A percentile compares a stretch with the other conserved stretches of the same genome.
phyloP scores from a whole-genome alignment of 2,797 vertebrate species.

The Poeciliopsis paucimaculata region DNA sequence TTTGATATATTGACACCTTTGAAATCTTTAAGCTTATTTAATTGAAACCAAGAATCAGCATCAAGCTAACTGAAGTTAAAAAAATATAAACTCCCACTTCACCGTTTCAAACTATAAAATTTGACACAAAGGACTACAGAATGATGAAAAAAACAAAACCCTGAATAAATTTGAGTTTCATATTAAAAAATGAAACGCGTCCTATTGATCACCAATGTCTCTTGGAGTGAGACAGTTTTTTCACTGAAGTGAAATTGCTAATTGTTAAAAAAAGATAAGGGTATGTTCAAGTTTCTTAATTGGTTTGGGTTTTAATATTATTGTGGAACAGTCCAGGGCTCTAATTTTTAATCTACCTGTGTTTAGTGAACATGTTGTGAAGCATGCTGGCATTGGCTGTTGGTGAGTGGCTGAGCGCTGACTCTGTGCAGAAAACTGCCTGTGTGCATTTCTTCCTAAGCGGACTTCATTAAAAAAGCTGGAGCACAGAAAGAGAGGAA shows the following conservation, averaged over 20 bases:
- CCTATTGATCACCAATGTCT: not conserved
- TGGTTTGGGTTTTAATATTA: not conserved
- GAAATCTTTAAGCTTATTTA: not conserved
- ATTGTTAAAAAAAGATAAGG: not conserved
- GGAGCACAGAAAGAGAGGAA: slow-evolving; percentile 20
- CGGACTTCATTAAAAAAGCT: slow-evolving; percentile 33
- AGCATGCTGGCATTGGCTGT: slow-evolving; percentile 92
- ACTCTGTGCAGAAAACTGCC: slow-evolving; percentile 71
- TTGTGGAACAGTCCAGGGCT: not conserved
- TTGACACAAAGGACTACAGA: not conserved
- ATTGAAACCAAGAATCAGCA: not conserved
- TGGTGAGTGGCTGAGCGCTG: slow-evolving; percentile 90
- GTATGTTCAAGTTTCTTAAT: not conserved
- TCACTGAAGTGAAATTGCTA: not conserved
- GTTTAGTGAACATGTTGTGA: slow-evolving; percentile 64
- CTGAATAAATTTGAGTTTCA: not conserved
- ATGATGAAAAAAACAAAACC: not conserved
- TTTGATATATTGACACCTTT: not conserved
- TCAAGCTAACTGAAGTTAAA: not conserved
- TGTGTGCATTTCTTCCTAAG: slow-evolving; percentile 50
- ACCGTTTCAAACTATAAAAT: not conserved
- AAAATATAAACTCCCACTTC: not conserved
- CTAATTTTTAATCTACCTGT: slow-evolving; percentile 2
- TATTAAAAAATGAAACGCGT: not conserved
- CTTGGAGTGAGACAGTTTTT: not conserved